Evolutionary conservation across 2,113 vertebrate genomes (phyloP).

Genomic region (Baryphthengus martii): DNA sequence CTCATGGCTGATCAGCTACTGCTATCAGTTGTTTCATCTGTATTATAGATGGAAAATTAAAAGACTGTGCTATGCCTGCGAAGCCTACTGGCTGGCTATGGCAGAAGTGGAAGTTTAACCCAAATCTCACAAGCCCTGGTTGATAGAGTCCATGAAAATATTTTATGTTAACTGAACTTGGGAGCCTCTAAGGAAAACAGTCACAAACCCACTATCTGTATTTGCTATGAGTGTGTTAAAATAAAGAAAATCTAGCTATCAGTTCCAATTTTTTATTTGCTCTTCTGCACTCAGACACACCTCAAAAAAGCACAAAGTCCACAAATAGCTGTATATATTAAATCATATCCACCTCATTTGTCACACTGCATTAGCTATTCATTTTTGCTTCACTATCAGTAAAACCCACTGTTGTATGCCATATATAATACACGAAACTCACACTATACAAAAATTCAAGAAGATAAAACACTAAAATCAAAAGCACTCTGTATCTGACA

Average conservation of each 20-base stretch:
- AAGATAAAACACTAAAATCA: conserved; percentile 24
- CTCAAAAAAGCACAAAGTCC: conserved; percentile 1
- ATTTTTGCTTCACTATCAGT: conserved; percentile 1
- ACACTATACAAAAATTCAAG: not conserved
- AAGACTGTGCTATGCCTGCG: rapidly evolving
- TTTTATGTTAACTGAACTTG: not conserved
- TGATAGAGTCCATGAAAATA: not conserved
- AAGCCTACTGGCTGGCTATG: not conserved
- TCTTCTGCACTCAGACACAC: not conserved
- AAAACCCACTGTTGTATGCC: not conserved
- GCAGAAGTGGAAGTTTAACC: not conserved
- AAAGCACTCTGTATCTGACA: conserved; percentile 2
- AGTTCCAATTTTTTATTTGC: not conserved
- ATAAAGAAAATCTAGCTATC: not conserved
- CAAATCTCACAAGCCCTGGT: not conserved
- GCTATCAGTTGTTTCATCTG: not conserved
- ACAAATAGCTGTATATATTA: conserved; percentile 8
- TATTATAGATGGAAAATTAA: not conserved
- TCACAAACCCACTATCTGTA: not conserved
- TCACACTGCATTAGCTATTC: conserved; percentile 1
- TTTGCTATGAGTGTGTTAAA: not conserved
- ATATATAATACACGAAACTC: conserved; percentile 10
- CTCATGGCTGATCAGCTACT: not conserved
- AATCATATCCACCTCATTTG: conserved; percentile 1
- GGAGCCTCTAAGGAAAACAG: not conserved